Evolutionary conservation across 2,113 vertebrate species (phyloP).

Genomic region (Proterorhinus semilunaris): DNA sequence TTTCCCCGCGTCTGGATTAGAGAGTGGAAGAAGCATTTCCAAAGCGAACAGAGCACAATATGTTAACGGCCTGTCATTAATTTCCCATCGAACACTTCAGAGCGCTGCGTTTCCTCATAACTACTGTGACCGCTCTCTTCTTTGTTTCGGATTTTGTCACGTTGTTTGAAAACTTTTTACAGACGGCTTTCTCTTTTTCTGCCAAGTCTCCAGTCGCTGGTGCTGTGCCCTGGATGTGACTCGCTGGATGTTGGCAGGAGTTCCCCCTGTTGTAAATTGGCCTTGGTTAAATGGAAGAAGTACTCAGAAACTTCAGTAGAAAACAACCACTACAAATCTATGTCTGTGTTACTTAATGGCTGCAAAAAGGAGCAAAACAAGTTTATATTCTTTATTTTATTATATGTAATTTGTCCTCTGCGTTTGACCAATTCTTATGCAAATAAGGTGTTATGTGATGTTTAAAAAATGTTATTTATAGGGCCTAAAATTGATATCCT

Average conservation of each 20-base stretch:
- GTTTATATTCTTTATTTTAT: too few species aligned
- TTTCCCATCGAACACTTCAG: neutral
- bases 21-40: neutral
- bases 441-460: too few species aligned
- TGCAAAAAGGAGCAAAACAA: too few species aligned
- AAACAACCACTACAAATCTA: too few species aligned
- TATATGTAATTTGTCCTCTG: too few species aligned
- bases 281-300: neutral
- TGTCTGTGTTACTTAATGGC: too few species aligned
- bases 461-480: too few species aligned
- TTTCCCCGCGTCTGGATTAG: neutral
- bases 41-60: neutral
- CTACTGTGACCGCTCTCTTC: neutral
- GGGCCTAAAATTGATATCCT: too few species aligned
- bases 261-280: neutral
- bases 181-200: neutral
- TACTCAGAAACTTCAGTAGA: neutral
- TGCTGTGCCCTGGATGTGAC: conserved; percentile 3
- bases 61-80: neutral
- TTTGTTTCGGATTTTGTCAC: conserved; percentile 6
- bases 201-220: neutral
- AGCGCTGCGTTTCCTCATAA: neutral
- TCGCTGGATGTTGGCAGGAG: conserved; percentile 9
- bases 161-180: neutral
- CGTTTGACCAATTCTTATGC: too few species aligned